These are phyloP conservation scores for Rotaria macrura DNA, from an alignment of 2,888 invertebrate genomes.

Conservation along the genomic window DNA sequence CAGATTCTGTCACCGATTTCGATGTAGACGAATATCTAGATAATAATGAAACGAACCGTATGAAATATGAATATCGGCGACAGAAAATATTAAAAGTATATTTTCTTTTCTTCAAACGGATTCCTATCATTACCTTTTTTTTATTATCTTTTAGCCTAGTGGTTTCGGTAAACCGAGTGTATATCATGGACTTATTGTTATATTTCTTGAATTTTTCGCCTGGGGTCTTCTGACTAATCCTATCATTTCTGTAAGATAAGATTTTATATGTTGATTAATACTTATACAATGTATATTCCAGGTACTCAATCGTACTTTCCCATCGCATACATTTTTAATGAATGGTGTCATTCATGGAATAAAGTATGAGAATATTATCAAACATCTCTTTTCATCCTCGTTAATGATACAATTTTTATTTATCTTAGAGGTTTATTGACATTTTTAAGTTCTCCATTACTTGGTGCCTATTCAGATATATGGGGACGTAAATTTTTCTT, in stretches of 20 bases:
- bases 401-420: conserved; percentile 1
- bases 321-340: conserved; percentile 96
- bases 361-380: conserved; percentile 56
- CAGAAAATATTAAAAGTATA: neutral
- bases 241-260: conserved; percentile 65
- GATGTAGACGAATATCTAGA: neutral
- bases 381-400: neutral
- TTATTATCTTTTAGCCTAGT: conserved; percentile 17
- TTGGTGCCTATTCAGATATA: conserved; percentile 91
- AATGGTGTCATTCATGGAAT: conserved; percentile 98
- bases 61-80: neutral
- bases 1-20: neutral
- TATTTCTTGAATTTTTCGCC: conserved; percentile 98
- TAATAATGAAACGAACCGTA: neutral
- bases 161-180: conserved; percentile 78
- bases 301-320: conserved; percentile 91
- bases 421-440: conserved; percentile 71
- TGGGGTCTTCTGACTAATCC: conserved; percentile 98
- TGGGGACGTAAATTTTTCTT: conserved; percentile 97
- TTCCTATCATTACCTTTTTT: neutral
- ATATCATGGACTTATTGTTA: conserved; percentile 94
- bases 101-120: neutral
- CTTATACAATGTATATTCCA: conserved; percentile 37
- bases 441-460: conserved; percentile 88
- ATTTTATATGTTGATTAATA: neutral